phyloP scores from a whole-genome alignment of 2,888 invertebrate species.

The Melanargia galathea region DNA sequence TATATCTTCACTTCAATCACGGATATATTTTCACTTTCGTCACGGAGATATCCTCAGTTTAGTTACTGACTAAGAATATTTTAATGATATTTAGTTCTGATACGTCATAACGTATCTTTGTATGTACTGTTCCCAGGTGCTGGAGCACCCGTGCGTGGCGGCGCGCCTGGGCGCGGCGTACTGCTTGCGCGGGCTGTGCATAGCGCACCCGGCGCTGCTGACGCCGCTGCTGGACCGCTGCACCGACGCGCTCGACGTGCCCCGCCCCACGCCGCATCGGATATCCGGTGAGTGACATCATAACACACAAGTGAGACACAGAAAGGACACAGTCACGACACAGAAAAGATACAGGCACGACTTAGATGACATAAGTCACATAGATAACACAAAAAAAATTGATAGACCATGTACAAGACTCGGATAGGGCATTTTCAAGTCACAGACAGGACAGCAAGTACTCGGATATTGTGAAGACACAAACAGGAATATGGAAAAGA shows the following conservation, averaged over 20 bases:
- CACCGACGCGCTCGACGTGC: slow-evolving; percentile 92
- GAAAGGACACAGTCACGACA: not conserved
- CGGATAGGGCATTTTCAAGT: no score
- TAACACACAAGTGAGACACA: not conserved
- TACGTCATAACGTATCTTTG: not conserved
- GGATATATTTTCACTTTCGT: no score
- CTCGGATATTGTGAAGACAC: no score
- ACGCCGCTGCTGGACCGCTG: slow-evolving; percentile 96
- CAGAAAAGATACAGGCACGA: not conserved
- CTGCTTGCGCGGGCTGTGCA: slow-evolving; percentile 94
- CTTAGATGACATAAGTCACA: no score
- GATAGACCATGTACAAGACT: no score
- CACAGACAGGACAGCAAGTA: no score
- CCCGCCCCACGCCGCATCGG: slow-evolving; percentile 94
- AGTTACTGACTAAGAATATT: not conserved
- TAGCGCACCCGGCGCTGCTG: slow-evolving; percentile 96
- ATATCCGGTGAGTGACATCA: slow-evolving; percentile 82
- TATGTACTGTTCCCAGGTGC: slow-evolving; percentile 81
- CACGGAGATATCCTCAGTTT: not conserved
- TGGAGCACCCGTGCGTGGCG: slow-evolving; percentile 97
- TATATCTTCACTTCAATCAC: no score
- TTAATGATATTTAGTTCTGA: not conserved
- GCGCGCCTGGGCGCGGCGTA: slow-evolving; percentile 96
- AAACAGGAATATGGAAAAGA: no score
- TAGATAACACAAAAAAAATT: no score